Evolutionary conservation across 2,888 invertebrate genomes (phyloP), one percentile per base, ranked within the genome.

Genomic region (Cotesia congregata): DNA sequence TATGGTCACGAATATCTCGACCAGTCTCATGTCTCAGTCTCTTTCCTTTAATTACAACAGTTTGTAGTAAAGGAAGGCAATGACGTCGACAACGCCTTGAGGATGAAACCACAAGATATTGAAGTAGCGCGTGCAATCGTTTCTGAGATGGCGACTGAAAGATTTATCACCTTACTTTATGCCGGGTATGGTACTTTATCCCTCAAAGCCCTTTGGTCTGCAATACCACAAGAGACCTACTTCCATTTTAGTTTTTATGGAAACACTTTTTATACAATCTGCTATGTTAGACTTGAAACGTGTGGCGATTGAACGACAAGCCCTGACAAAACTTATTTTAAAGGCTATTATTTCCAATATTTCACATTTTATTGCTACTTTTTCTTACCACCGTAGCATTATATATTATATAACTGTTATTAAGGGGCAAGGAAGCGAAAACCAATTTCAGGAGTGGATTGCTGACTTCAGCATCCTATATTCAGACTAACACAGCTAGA

Each of bases 21-120:
- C 41, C 74, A 72, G 73, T 83, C 83, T 12, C 30, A 17, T 17
- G 17, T 17, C 17, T 17, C 72, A 72, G 73, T 83, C 83, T 12
- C 30, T 50, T 81, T 82, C 83, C 82, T 82, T 83, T 82, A 83
- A 84, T 85, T 84, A 81, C 83, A 76, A 77, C 80, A 79, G 75
- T 77, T 38, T 39, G 74, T 71, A 74, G 76, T 30, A 30, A 30
- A 30, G 30, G 30, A 73, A 76, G 79, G 3, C 50, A 12, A 50
- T 50, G 9, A 50, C 50, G 50, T 7, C 2, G 75, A 78, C 50
- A 59, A 69, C 62, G 72, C 71, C 61, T 72, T 67, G 67, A 65
- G 67, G 74, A 79, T 75, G 65, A 77, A 76, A 80, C 80, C 79
- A 75, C 80, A 81, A 80, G 80, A 80, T 82, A 82, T 82, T 82